Evolutionary conservation across 2,888 invertebrate species (phyloP).

Genomic region (Sussaba pulchella): DNA sequence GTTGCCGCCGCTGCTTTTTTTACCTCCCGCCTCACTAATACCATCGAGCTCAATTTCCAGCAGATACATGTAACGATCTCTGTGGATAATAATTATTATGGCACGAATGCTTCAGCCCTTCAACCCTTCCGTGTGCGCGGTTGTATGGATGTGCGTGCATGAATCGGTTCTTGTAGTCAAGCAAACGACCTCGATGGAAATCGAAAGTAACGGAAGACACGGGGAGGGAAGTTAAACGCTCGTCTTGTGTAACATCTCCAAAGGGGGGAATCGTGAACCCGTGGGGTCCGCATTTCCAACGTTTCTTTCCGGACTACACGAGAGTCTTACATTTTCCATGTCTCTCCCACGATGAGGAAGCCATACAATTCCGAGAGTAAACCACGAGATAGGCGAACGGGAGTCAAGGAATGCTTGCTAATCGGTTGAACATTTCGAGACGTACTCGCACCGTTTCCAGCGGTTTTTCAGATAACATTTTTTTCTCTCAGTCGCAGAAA

Average conservation of each 20-base stretch:
- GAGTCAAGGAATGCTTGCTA: conserved; percentile 26
- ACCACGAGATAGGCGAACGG: conserved; percentile 17
- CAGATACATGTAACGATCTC: conserved; percentile 68
- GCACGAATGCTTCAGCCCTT: no score
- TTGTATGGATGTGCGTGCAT: conserved; percentile 66
- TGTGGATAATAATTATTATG: no score
- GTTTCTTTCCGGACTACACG: conserved; percentile 71
- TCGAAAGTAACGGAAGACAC: conserved; percentile 78
- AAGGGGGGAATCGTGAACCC: conserved; percentile 47
- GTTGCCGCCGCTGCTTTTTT: conserved; percentile 28
- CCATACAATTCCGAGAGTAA: conserved; percentile 33
- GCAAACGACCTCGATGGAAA: conserved; percentile 72
- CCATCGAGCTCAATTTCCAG: conserved; percentile 39
- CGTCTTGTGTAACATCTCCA: conserved; percentile 73
- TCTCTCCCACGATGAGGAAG: conserved; percentile 37
- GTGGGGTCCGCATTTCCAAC: conserved; percentile 69
- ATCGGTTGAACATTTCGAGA: conserved; percentile 31
- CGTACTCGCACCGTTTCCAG: neutral
- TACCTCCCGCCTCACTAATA: conserved; percentile 7
- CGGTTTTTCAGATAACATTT: conserved; percentile 2
- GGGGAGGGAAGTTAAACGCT: conserved; percentile 56
- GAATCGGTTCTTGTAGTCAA: neutral
- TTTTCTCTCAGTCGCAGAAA: conserved; percentile 1
- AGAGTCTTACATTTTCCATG: conserved; percentile 1
- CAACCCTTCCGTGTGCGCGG: conserved; percentile 63